These are phyloP conservation scores for Ashinkailepas kermadecensis DNA, from an alignment of 2,888 invertebrate species.

Conservation along the genomic window DNA sequence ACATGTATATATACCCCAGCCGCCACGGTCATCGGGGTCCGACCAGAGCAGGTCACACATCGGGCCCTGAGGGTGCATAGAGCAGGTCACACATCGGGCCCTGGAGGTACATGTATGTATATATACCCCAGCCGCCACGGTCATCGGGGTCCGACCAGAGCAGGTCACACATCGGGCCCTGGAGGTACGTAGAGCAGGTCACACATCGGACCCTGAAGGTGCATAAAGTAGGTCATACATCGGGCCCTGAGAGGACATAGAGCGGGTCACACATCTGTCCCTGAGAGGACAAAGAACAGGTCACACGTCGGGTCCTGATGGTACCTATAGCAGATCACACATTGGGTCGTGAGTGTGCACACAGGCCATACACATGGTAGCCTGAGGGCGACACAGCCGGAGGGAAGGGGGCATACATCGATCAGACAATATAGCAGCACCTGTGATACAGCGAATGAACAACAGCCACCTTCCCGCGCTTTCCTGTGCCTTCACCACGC, in stretches of 20 bases:
- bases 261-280: slow-evolving; percentile 99
- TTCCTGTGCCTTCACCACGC: no score
- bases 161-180: slow-evolving; percentile 99
- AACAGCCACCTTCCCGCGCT: no score
- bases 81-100: no score
- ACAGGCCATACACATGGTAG: no score
- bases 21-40: slow-evolving; percentile 99
- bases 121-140: slow-evolving; percentile 99
- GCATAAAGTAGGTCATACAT: slow-evolving; percentile 90
- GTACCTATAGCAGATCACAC: background rate
- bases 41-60: slow-evolving; percentile 99
- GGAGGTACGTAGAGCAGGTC: slow-evolving; percentile 14
- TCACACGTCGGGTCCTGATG: slow-evolving; percentile 50
- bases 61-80: slow-evolving; percentile 59
- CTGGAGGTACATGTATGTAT: no score
- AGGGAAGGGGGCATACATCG: no score
- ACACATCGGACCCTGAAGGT: no score
- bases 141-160: slow-evolving; percentile 99
- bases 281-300: slow-evolving; percentile 39
- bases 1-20: slow-evolving; percentile 99
- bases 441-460: no score
- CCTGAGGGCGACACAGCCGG: no score
- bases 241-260: slow-evolving; percentile 88
- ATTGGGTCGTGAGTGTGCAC: no score
- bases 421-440: no score